Base-by-base conservation (phyloP, 1,140 invertebrate species). In the Samia ricini region DNA sequence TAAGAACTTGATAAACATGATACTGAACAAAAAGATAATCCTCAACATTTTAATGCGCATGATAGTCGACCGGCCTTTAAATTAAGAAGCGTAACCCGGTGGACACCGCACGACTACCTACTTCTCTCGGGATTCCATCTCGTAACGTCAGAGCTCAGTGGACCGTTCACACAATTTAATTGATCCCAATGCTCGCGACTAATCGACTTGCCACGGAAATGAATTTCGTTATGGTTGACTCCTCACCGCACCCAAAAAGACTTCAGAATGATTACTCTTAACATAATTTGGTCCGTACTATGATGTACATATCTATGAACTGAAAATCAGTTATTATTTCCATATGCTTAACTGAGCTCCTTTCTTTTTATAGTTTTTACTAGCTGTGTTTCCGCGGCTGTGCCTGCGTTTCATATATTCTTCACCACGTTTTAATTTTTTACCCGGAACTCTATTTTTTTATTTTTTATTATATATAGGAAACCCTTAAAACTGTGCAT, bases 171-270 rank as follows among this genome's bases (percentile, higher is more conserved):
- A 79, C 71, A 69, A 71, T 83, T 77, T 87, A 89, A 88, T 89
- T 87, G 82, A 83, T 87, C 79, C 76, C 76, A 85, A 89, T 85
- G 83, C 79, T 89, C 77, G 85, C 71, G 74, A 83, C 85, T 69
- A 87, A 89, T 89, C 74, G 67, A 79, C 72, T 86, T 69, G 80
- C 66, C 63, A 81, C 76, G 79, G 81, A 81, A 82, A 73, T 79
- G 73, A 79, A 68, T 83, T 81, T 75, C 73, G 72, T 63, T 65
- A 61, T 61, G 60, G 72, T 72, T 82, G 78, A 88, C 64, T 83
- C 83, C 81, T 68, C 56, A 60, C 60, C 69, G 63, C 71, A 65
- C 55, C 71, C 55, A 63, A 67, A 66, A 68, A 71, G 63, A 63
- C 52, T 52, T 64, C 63, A 26, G 50, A 54, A 42, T 42, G 33